Evolutionary conservation across 2,113 vertebrate genomes (phyloP).

Genomic region (Ancistrus triradiatus): DNA sequence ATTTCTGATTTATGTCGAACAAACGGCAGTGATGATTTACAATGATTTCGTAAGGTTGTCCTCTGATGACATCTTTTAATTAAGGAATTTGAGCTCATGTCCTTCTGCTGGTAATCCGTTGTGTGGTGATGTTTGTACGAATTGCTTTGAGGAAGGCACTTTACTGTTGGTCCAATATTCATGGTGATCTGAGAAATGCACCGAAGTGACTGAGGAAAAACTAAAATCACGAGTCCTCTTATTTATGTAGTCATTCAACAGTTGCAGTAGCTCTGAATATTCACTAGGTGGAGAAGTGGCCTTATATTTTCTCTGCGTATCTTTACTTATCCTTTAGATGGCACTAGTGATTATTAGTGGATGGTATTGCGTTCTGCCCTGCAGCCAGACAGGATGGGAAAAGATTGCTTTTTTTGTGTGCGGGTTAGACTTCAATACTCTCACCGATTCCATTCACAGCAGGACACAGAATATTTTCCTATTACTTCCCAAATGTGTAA

Average conservation of each 20-base stretch:
- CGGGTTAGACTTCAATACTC: conserved; percentile 1
- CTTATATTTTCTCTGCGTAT: neutral
- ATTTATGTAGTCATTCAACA: neutral
- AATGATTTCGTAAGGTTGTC: no score
- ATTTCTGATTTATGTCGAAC: no score
- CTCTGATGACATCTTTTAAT: no score
- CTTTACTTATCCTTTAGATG: conserved; percentile 32
- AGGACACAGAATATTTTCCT: conserved; percentile 8
- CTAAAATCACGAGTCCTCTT: no score
- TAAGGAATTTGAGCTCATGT: no score
- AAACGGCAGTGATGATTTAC: no score
- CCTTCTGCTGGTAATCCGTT: no score
- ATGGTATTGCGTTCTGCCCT: neutral
- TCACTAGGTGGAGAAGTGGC: neutral
- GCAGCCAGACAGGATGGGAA: neutral
- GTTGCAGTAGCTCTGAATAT: neutral
- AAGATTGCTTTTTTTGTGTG: neutral
- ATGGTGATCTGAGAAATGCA: no score
- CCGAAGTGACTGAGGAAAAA: no score
- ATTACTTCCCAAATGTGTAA: conserved; percentile 33
- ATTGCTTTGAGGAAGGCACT: no score
- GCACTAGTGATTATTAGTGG: conserved; percentile 14
- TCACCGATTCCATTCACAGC: neutral
- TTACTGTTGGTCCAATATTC: no score
- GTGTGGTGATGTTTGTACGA: no score